Evolutionary conservation across 2,113 vertebrate genomes (phyloP), one percentile per base, ranked within the genome.

Genomic region (Albula glossodonta): DNA sequence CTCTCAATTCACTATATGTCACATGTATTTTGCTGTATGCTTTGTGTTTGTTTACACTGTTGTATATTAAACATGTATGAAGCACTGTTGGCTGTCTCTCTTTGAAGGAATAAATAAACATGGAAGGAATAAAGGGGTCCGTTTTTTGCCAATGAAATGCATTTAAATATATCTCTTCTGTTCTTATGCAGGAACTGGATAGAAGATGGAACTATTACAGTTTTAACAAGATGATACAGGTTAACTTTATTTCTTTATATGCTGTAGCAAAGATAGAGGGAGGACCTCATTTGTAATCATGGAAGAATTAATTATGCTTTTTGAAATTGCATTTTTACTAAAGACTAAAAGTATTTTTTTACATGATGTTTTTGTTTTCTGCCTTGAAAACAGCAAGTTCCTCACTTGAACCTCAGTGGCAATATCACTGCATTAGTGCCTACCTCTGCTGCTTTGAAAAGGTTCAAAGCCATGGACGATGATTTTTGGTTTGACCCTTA

Each of bases 401-500:
- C 8, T 31, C 22, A 22, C 22, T 25, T 74, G n/a, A 95, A 96
- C 80, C 95, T 95, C 15, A 90, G 87, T n/a, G 91, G 88, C 57
- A 96, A 94, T 80, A 41, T 97, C 83, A 99, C 98, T 2, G 93
- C 95, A 70, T 86, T 99, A 88, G 95, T 96, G 82, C 98, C 98
- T 0, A 94, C 94, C 0, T 88, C 89, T 22, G 79, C 87, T 2
- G 96, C 95, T 48, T 74, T 97, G 87, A 92, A 6, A 78, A 95
- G 93, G 88, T 17, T 97, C 86, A 96, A 80, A 66, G 4, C 17
- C 0, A n/a, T 83, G 31, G 91, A 95, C 25, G 83, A 82, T 11
- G 51, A 70, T 0, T 97, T 97, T 92, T 99, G 97, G 97, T 49
- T 91, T 56, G 93, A 89, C 7, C 90, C 93, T 0, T 93, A 96